phyloP scores from a whole-genome alignment of 2,797 vertebrate genomes.

The Thalassophryne amazonica region DNA sequence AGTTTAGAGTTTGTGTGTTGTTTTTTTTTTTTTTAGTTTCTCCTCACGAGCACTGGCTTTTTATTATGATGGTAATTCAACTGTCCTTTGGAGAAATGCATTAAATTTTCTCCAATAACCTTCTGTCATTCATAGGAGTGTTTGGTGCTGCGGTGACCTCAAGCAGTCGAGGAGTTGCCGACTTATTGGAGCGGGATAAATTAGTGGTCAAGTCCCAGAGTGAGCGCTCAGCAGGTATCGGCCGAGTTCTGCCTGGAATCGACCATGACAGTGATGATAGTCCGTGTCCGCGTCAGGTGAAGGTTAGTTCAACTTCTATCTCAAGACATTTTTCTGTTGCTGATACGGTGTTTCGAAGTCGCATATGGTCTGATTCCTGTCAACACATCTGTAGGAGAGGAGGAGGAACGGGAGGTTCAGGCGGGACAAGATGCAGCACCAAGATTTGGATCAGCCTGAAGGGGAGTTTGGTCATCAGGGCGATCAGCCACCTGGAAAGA shows the following conservation, averaged over 20 bases:
- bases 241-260: constrained; percentile 59
- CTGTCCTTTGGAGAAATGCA: background rate
- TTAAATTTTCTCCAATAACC: background rate
- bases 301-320: constrained; percentile 64
- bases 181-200: constrained; percentile 66
- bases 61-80: background rate
- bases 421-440: constrained; percentile 79
- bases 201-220: constrained; percentile 33
- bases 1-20: no score
- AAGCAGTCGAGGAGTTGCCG: constrained; percentile 44
- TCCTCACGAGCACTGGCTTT: background rate
- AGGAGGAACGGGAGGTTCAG: constrained; percentile 75
- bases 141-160: constrained; percentile 72
- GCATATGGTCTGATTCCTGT: background rate
- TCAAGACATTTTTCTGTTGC: background rate
- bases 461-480: constrained; percentile 42
- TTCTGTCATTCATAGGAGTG: constrained; percentile 75
- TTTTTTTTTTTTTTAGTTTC: no score
- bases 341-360: no score
- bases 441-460: constrained; percentile 71
- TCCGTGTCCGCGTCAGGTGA: constrained; percentile 59
- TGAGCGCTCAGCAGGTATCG: constrained; percentile 66
- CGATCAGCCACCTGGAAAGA: constrained; percentile 60
- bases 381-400: constrained; percentile 65
- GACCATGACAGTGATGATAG: constrained; percentile 48